A percentile compares a stretch with the other conserved stretches of the same genome.
Evolutionary conservation across 2,797 vertebrate species (phyloP).

Genomic region (Artibeus jamaicensis): DNA sequence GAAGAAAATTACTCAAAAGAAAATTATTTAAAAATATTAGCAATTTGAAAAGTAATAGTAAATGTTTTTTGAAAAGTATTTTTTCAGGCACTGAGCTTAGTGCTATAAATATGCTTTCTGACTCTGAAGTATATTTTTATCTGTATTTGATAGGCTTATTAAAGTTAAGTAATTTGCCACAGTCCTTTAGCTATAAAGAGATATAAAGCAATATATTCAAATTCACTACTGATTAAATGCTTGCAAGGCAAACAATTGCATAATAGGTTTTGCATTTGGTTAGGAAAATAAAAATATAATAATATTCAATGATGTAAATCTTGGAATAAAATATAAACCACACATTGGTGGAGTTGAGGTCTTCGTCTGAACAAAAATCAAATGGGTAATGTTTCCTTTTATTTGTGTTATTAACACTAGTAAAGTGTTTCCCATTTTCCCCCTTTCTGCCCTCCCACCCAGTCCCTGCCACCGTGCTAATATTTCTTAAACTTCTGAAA

Average conservation of each 20-base stretch:
- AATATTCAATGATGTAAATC: neutral
- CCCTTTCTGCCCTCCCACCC: too few relatives aligned
- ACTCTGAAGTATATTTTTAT: neutral
- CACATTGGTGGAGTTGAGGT: neutral
- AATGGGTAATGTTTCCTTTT: neutral
- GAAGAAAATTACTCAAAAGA: neutral
- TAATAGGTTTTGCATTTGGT: slow-evolving; percentile 13
- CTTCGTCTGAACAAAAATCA: neutral
- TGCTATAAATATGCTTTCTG: neutral
- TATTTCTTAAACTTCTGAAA: neutral
- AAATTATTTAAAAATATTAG: neutral
- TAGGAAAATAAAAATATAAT: slow-evolving; percentile 3
- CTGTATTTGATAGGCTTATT: neutral
- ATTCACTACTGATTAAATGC: neutral
- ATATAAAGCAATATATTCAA: slow-evolving; percentile 21
- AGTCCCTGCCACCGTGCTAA: neutral
- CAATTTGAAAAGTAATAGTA: neutral
- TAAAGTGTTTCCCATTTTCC: too few relatives aligned
- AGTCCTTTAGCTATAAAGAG: neutral
- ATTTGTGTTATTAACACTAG: too few relatives aligned
- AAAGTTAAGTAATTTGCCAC: slow-evolving; percentile 15
- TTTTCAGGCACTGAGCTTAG: neutral
- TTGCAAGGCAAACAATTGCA: slow-evolving; percentile 24
- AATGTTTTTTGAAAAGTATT: neutral
- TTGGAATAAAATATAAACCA: neutral